Evolutionary conservation across 1,140 invertebrate species (phyloP), one percentile per base, ranked within the genome.

Genomic region (Platorchestia sp.): DNA sequence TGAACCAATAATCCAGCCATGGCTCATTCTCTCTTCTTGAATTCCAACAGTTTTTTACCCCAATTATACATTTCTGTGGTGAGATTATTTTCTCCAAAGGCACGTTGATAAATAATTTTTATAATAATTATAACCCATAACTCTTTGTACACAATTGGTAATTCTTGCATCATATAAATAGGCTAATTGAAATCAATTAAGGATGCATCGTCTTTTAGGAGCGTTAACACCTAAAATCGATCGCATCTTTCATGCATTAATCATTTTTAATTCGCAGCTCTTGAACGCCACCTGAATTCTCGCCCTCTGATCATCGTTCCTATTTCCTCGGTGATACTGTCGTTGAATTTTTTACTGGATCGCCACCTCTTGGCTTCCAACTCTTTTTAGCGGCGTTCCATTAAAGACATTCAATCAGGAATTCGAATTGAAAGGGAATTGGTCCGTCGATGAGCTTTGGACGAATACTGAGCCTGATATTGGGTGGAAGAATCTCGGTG

Each of bases 401-500:
- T 90, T 90, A 90, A 90, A 90, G 87, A 90, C 87, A 90, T 90
- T 90, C 87, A 90, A 90, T 90, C 87, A 45, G 87, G 44, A 45
- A 45, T 14, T 6, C 10, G 41, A 90, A 90, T 90, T 90, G 87
- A 90, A 90, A 19, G 44, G 87, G 87, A 90, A 90, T 90, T 90
- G 87, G 87, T 90, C 87, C 41, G 87, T 43, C 87, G 41, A 90
- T 90, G 87, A 90, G 87, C 87, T 90, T 44, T 42, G 41, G 44
- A 90, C 87, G 87, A 90, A 90, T 90, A 90, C 87, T 90, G 44
- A 16, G 87, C 41, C 44, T 42, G 87, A 19, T 90, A 90, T 90
- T 43, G 87, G 42, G 41, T 42, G 87, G 87, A 42, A 90, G 87
- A 90, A 42, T 90, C 44, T 90, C 41, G 42, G 42, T 90, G 87